Evolutionary conservation across 2,113 vertebrate species (phyloP), one percentile per base, ranked within the genome.

Genomic region (Neodontobutis hainanensis): DNA sequence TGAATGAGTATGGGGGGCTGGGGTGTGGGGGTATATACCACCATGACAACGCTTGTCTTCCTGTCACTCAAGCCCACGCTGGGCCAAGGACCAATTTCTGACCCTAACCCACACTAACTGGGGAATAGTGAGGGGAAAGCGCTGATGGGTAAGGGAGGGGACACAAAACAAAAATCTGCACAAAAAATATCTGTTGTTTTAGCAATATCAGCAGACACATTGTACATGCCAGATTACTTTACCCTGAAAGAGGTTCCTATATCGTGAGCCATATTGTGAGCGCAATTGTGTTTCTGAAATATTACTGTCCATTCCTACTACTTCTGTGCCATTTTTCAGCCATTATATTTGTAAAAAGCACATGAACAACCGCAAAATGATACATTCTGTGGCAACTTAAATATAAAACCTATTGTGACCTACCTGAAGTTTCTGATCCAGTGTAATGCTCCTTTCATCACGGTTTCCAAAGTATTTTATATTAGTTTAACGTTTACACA

Each of bases 41-140:
- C 66, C 58, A 19, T 74, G 82, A 90, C 84, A 87, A 87, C 81
- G 83, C 67, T 88, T 90, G 87, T 92, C 89, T 86, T 59, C 61
- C 79, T 80, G 88, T 90, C 88, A 86, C 49, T 91, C 89, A 86
- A 72, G 60, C 75, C 65, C 74, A 76, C 11, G 56, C 80, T 62
- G 78, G 65, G 55, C 69, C 52, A 55, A 78, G 76, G 70, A 76
- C 76, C 60, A 62, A 55, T 69, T 83, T 71, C 75, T 77, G 43
- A 56, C 50, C 55, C 73, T 47, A 36, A 65, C 71, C 65, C 12
- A 15, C 75, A 53, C 66, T 27, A 53, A 32, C 16, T 15, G 40
- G 61, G 52, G 68, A 52, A 52, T 62, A 32, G 62, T 53, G 7
- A n/a, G n/a, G 51, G 35, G 36, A 9, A 59, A 57, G 67, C 71